phyloP scores from a whole-genome alignment of 2,888 invertebrate genomes.

The Heliconius sara region DNA sequence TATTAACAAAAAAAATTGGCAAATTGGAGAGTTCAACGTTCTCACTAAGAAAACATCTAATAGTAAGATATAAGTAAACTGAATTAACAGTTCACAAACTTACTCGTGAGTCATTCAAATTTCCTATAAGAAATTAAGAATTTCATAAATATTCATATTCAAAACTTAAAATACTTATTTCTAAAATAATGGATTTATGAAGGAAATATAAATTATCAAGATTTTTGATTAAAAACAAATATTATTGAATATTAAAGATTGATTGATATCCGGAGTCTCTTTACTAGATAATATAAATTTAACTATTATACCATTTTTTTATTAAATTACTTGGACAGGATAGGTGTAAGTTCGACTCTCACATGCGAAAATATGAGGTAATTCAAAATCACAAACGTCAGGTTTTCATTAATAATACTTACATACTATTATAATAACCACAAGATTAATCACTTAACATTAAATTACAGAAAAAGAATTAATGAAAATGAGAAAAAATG shows the following conservation, averaged over 20 bases:
- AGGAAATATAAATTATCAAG: not conserved
- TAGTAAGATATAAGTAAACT: constrained; percentile 22
- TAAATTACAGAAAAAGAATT: no score
- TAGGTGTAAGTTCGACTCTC: not conserved
- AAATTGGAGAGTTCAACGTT: constrained; percentile 42
- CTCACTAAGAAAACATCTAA: constrained; percentile 27
- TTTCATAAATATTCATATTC: constrained; percentile 27
- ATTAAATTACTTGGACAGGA: not conserved
- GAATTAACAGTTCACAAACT: constrained; percentile 39
- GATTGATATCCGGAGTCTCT: not conserved
- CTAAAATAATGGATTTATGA: not conserved
- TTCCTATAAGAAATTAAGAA: constrained; percentile 28
- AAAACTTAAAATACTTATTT: not conserved
- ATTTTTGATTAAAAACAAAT: not conserved
- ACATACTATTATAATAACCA: no score
- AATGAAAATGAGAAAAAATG: no score
- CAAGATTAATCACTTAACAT: no score
- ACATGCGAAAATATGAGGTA: not conserved
- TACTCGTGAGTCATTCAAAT: constrained; percentile 28
- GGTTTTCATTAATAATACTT: no score
- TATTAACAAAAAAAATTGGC: constrained; percentile 24
- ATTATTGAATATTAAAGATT: not conserved
- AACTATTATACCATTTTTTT: not conserved
- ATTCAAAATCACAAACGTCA: not conserved
- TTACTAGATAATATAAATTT: not conserved